These are phyloP conservation scores for Pinna nobilis DNA, from an alignment of 1,140 invertebrate genomes.

Conservation along the genomic window DNA sequence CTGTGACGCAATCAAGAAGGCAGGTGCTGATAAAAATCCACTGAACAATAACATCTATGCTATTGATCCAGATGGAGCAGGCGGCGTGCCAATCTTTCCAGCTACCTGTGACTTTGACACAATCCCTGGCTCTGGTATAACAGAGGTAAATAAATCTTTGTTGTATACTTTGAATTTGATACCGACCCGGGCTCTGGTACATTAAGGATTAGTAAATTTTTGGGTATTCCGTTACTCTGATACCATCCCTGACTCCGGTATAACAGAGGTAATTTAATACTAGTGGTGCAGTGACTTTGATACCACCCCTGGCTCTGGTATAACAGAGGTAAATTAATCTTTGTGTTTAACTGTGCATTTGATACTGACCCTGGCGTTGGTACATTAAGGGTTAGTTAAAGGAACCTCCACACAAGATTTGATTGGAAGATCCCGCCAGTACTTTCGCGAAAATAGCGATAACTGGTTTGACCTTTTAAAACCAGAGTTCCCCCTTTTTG, in stretches of 20 bases:
- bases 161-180: neutral
- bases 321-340: slow-evolving; percentile 55
- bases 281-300: slow-evolving; percentile 63
- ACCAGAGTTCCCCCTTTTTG: too few relatives aligned
- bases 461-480: too few relatives aligned
- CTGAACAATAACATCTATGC: slow-evolving; percentile 51
- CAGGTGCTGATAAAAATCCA: slow-evolving; percentile 20
- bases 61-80: slow-evolving; percentile 64
- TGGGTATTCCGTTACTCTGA: too few relatives aligned
- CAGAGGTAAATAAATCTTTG: slow-evolving; percentile 36
- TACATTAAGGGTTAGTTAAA: too few relatives aligned
- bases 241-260: too few relatives aligned
- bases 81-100: slow-evolving; percentile 46
- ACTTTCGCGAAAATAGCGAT: too few relatives aligned
- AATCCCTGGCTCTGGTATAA: slow-evolving; percentile 53
- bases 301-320: slow-evolving; percentile 48
- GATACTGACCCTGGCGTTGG: neutral
- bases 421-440: too few relatives aligned
- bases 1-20: slow-evolving; percentile 56
- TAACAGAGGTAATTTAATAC: too few relatives aligned
- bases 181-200: neutral
- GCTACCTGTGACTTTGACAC: slow-evolving; percentile 59
- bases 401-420: too few relatives aligned
- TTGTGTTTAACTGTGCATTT: neutral
- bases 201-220: too few relatives aligned